phyloP scores from a whole-genome alignment of 2,113 vertebrate species.

The Actenoides lindsayi region DNA sequence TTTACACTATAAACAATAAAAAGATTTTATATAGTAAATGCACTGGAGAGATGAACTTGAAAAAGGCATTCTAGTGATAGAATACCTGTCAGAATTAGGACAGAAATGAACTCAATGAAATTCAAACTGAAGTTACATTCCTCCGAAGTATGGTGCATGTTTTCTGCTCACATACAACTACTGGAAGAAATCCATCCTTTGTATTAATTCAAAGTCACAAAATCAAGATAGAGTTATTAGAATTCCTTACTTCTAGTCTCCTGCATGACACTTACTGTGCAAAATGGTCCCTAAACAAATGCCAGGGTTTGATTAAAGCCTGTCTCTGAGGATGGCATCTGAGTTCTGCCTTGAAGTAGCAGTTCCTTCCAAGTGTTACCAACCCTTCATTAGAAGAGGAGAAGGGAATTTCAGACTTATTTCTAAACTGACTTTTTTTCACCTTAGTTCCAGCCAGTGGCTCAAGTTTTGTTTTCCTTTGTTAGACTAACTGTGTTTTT shows the following conservation, averaged over 20 bases:
- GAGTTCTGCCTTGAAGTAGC: background rate
- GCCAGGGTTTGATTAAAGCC: background rate
- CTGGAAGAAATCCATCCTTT: background rate
- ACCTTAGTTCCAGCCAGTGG: background rate
- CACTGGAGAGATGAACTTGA: background rate
- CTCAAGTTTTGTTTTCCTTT: background rate
- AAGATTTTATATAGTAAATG: background rate
- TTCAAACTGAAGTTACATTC: background rate
- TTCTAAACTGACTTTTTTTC: background rate
- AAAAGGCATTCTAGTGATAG: background rate
- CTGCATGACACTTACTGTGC: background rate
- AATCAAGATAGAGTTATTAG: background rate
- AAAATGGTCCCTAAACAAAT: background rate
- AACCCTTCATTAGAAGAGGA: background rate
- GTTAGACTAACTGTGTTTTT: accelerated
- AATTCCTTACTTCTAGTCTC: background rate
- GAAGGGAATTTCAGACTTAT: background rate
- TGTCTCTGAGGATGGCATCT: background rate
- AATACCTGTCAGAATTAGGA: background rate
- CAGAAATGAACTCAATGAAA: background rate
- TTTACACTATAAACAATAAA: background rate
- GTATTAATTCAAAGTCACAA: background rate
- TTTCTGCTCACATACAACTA: background rate
- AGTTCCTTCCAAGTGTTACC: background rate
- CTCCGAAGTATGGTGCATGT: background rate